Evolutionary conservation across 2,797 vertebrate genomes (phyloP).

Genomic region (Pogoniulus pusillus): DNA sequence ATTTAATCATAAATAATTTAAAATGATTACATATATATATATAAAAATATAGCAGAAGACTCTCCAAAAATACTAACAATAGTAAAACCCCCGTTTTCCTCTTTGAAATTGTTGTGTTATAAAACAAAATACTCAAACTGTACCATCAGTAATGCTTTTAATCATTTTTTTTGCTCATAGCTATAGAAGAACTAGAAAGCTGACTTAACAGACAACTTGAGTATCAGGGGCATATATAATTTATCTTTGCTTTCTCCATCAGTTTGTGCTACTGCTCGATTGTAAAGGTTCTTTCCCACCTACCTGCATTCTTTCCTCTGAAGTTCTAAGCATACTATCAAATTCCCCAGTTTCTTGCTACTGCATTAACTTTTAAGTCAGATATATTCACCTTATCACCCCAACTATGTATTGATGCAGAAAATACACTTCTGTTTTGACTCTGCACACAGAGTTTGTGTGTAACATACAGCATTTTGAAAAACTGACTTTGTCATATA

Average conservation of each 20-base stretch:
- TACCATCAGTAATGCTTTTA: not conserved
- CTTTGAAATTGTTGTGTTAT: not conserved
- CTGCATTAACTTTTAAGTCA: not conserved
- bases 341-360: not conserved
- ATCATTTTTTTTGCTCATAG: not conserved
- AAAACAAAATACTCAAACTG: not conserved
- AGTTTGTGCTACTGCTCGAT: not conserved
- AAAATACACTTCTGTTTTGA: not conserved
- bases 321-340: not conserved
- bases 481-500: not conserved
- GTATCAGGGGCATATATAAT: not conserved
- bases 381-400: not conserved
- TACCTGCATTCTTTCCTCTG: not conserved
- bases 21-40: too few relatives aligned
- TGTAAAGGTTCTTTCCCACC: not conserved
- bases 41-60: not conserved
- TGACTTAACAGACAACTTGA: not conserved
- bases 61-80: not conserved
- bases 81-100: not conserved
- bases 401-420: not conserved
- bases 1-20: constrained; percentile 25
- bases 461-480: not conserved
- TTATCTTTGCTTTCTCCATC: too few relatives aligned
- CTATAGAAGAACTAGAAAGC: too few relatives aligned
- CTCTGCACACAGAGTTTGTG: not conserved